Percentiles rank a stretch among this genome's conserved stretches.
phyloP scores from a whole-genome alignment of 2,888 invertebrate species.

The Drosophila tanythrix region DNA sequence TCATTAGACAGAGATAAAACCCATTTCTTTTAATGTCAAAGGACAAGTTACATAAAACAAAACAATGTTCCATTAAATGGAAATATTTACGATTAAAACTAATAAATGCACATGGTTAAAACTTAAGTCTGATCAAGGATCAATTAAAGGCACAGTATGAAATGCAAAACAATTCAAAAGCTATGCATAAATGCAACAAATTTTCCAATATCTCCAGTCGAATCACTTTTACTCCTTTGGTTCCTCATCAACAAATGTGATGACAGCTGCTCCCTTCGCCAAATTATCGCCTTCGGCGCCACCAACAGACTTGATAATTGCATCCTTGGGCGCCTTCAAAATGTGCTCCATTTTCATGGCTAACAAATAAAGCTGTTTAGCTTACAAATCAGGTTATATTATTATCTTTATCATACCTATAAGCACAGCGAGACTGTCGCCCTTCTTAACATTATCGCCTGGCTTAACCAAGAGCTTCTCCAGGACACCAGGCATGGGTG shows the following conservation, averaged over 20 bases:
- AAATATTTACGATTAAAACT: conserved; percentile 58
- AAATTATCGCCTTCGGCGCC: conserved; percentile 93
- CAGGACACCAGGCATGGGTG: conserved; percentile 98
- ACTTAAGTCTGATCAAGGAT: conserved; percentile 36
- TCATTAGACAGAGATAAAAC: conserved; percentile 10
- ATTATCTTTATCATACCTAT: conserved; percentile 85
- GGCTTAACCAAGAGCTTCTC: conserved; percentile 94
- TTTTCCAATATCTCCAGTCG: conserved; percentile 49
- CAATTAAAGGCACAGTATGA: conserved; percentile 18
- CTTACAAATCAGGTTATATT: not conserved
- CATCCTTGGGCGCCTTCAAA: conserved; percentile 93
- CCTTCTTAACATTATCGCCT: conserved; percentile 93
- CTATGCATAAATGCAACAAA: conserved; percentile 76
- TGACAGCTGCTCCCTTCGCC: conserved; percentile 89
- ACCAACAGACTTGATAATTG: conserved; percentile 89
- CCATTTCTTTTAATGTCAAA: conserved; percentile 49
- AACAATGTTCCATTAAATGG: conserved; percentile 68
- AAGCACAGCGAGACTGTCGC: conserved; percentile 96
- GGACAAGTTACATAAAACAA: conserved; percentile 20
- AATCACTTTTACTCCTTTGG: conserved; percentile 12
- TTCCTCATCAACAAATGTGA: conserved; percentile 85
- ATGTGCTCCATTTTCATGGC: conserved; percentile 99
- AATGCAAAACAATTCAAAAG: conserved; percentile 27
- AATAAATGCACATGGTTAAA: conserved; percentile 72
- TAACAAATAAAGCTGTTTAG: conserved; percentile 16